A percentile compares a stretch with the other conserved stretches of the same genome.
phyloP scores from a whole-genome alignment of 2,797 vertebrate species.

The Rachycentron canadum region DNA sequence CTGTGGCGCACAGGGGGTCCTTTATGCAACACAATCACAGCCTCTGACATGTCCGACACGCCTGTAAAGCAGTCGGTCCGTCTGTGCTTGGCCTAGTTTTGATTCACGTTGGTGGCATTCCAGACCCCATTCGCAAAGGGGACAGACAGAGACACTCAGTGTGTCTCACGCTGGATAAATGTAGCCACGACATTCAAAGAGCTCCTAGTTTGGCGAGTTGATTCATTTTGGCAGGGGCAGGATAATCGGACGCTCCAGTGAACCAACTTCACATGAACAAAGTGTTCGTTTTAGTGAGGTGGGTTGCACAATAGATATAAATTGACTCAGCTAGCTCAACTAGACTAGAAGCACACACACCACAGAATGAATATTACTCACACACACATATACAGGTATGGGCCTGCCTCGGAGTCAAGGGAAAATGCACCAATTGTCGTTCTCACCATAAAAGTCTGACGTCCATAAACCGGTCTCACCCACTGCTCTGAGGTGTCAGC shows the following conservation, averaged over 20 bases:
- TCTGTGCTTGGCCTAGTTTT: constrained; percentile 78
- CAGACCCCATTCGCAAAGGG: constrained; percentile 79
- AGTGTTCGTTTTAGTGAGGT: constrained; percentile 32
- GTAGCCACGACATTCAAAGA: constrained; percentile 77
- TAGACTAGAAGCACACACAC: background rate
- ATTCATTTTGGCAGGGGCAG: constrained; percentile 63
- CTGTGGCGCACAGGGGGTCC: constrained; percentile 50
- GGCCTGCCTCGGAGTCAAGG: constrained; percentile 50
- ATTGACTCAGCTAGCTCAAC: constrained; percentile 36
- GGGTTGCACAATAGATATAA: constrained; percentile 42
- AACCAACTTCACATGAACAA: constrained; percentile 44
- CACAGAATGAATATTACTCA: background rate
- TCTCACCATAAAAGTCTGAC: constrained; percentile 48
- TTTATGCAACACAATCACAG: constrained; percentile 70
- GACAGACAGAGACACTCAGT: constrained; percentile 74
- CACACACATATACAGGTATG: constrained; percentile 38
- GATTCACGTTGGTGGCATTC: constrained; percentile 74
- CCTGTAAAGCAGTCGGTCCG: constrained; percentile 67
- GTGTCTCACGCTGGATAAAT: constrained; percentile 71
- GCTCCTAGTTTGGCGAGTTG: constrained; percentile 66
- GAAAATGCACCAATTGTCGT: constrained; percentile 43
- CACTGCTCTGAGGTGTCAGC: constrained; percentile 36
- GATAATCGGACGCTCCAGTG: constrained; percentile 59
- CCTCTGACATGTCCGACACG: constrained; percentile 67
- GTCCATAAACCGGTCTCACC: constrained; percentile 36